Base-by-base conservation (phyloP, 2,797 vertebrate species). In the Xenops minutus region DNA sequence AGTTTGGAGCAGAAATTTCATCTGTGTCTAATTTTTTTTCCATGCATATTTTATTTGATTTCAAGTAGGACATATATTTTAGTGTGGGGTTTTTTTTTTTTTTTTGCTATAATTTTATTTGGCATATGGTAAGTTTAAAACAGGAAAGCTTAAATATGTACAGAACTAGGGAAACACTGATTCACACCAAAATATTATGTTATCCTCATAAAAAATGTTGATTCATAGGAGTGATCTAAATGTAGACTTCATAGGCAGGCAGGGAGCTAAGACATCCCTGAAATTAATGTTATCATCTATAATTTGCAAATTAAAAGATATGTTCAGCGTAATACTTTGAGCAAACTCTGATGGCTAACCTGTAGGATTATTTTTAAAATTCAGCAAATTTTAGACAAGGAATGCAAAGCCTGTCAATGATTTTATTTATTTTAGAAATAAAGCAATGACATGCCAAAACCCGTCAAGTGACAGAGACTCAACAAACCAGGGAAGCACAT, bases 21-120 rank as follows among this genome's bases (percentile, higher is more conserved):
- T 30, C 29, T 59, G 14, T 77, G 19, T 7, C 27, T 74, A 29
- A 4, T 41, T 76, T 84, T 37, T 56, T 88, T 6, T 4, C 4
- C 43, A 39, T 72, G n/a, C 15, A 32, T 73, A 58, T 52, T 88
- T 74, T 62, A 26, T 56, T 92, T 72, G 0, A 46, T 89, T 93
- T 86, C 80, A 78, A 81, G 88, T 72, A 86, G 10, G 41, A 24
- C 5, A 43, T 59, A 69, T 85, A 61, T 96, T 93, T 94, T 17
- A 51, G 34, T n/a, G n/a, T n/a, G n/a, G 39, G 7, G 23, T 15
- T 16, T 41, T 41, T n/a, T n/a, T 24, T 13, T 7, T 0, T 58
- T 24, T 34, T 62, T n/a, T 61, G 2, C 3, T 30, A 2, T 27
- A 11, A 18, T 66, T 41, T 43, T 27, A n/a, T 52, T 89, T 63